Evolutionary conservation across 1,140 invertebrate genomes (phyloP).

Genomic region (Macrostomum lignano): DNA sequence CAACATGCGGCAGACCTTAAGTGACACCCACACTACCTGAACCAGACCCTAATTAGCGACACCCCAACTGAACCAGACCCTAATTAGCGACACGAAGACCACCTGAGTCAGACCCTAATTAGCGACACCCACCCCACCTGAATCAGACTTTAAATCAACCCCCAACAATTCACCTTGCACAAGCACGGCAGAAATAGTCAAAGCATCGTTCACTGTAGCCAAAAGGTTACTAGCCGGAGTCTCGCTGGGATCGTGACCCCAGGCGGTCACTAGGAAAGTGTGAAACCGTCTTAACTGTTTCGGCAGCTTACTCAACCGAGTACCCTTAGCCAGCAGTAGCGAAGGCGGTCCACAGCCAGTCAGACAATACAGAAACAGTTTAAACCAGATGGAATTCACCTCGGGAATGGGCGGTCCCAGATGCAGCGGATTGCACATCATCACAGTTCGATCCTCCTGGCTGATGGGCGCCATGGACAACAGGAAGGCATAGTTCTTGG

Average conservation of each 20-base stretch:
- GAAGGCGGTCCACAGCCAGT: slow-evolving; percentile 61
- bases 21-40: too few relatives aligned
- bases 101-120: too few relatives aligned
- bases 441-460: slow-evolving; percentile 41
- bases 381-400: slow-evolving; percentile 60
- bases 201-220: slow-evolving; percentile 46
- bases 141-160: too few relatives aligned
- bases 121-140: too few relatives aligned
- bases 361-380: slow-evolving; percentile 55
- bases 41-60: too few relatives aligned
- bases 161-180: too few relatives aligned
- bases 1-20: too few relatives aligned
- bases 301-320: slow-evolving; percentile 28
- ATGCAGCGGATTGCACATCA: slow-evolving; percentile 40
- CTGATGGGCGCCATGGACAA: slow-evolving; percentile 50
- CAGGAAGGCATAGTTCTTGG: slow-evolving; percentile 61
- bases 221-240: slow-evolving; percentile 43
- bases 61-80: too few relatives aligned
- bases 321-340: slow-evolving; percentile 49
- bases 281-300: slow-evolving; percentile 42
- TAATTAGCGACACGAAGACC: too few relatives aligned
- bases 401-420: slow-evolving; percentile 51
- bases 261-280: slow-evolving; percentile 47
- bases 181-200: slow-evolving; percentile 50
- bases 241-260: slow-evolving; percentile 54